Base-by-base conservation (phyloP, 2,113 vertebrate genomes). In the Hyperopisus bebe region DNA sequence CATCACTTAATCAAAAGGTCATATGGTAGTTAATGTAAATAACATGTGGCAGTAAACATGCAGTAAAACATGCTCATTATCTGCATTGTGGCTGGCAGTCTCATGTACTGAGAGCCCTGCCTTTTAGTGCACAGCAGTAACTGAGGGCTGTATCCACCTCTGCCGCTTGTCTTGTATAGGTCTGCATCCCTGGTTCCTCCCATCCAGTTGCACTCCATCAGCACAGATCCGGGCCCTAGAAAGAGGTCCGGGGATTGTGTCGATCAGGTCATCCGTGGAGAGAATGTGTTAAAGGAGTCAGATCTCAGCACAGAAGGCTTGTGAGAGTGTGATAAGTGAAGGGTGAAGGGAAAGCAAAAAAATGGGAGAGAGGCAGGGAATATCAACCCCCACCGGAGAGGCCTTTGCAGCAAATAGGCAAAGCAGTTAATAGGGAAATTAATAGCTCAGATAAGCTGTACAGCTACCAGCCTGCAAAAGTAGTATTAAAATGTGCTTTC, bases 221-320 rank as follows among this genome's bases (percentile, higher is more conserved):
- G 95, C 95, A 97, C 96, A 39, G 95, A 97, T 92, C 98, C 94
- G 19, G 97, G 97, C 92, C 97, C 97, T 98, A 94, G 90, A 95
- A 96, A 92, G 31, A 96, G 92, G 93, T 93, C 93, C 92, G 96
- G 95, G 84, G 91, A 92, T 86, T 90, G 94, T 89, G 51, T 92
- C 88, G 88, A 24, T 92, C 92, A 92, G 93, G 89, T 47, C 21
- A 39, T 27, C 66, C 42, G 27, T 62, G 86, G 39, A 48, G n/a
- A 44, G 74, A 21, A 35, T 42, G 62, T 31, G 62, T 70, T 31
- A 70, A 31, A 70, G 62, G 62, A 31, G 62, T 11, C 62, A 66
- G 62, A 66, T n/a, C n/a, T 62, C 55, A 62, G 55, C 55, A 62
- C 7, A 9, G 24, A 62, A 62, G 55, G 55, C 24, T 66, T 66